Evolutionary conservation across 2,888 invertebrate genomes (phyloP).

Genomic region (Meteorus cinctellus): DNA sequence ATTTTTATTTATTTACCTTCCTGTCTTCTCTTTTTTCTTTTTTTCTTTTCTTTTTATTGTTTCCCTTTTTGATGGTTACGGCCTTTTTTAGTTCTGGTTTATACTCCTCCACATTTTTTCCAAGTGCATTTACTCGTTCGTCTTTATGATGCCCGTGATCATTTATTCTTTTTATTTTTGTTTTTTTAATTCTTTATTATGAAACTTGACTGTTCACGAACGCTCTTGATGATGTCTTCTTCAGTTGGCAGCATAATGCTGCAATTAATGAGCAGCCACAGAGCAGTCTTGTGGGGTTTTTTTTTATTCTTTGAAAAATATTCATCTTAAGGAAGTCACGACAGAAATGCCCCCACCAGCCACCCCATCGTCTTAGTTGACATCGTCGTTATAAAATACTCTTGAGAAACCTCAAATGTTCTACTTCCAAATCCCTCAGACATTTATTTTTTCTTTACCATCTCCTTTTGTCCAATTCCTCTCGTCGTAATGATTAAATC

Average conservation of each 20-base stretch:
- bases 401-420: constrained; percentile 21
- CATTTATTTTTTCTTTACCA: neutral
- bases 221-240: constrained; percentile 32
- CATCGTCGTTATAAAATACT: constrained; percentile 12
- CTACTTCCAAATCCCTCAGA: neutral
- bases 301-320: constrained; percentile 15
- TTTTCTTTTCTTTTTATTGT: constrained; percentile 3
- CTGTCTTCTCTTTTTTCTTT: neutral
- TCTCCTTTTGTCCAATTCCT: neutral
- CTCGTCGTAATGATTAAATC: neutral
- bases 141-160: constrained; percentile 29
- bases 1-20: constrained; percentile 15
- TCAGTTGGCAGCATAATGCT: constrained; percentile 32
- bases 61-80: constrained; percentile 8
- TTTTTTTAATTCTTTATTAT: constrained; percentile 6
- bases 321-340: constrained; percentile 21
- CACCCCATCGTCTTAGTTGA: neutral
- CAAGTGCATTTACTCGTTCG: constrained; percentile 34
- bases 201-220: constrained; percentile 28
- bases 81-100: constrained; percentile 19
- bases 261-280: constrained; percentile 34
- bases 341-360: neutral
- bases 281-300: constrained; percentile 13
- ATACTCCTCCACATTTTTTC: constrained; percentile 29
- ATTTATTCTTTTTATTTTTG: constrained; percentile 27